These are phyloP conservation scores for Sebastes variabilis DNA, from an alignment of 2,797 vertebrate species.

Conservation along the genomic window DNA sequence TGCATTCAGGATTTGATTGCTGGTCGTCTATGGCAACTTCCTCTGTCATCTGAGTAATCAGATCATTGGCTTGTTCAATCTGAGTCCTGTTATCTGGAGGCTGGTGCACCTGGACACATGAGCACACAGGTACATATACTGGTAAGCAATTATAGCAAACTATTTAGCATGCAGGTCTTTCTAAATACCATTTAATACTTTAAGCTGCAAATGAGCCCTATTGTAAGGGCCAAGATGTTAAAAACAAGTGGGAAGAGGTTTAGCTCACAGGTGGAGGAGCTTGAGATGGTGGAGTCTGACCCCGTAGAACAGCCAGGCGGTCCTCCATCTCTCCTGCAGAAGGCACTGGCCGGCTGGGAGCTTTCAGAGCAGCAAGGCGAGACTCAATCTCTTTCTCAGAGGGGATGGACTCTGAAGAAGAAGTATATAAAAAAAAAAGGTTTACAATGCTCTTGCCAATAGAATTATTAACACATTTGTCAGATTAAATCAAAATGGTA, in stretches of 20 bases:
- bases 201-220: background rate
- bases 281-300: conserved; percentile 81
- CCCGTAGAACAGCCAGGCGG: conserved; percentile 88
- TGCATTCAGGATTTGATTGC: conserved; percentile 73
- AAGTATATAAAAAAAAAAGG: too few relatives aligned
- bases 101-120: conserved; percentile 82
- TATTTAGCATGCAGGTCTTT: background rate
- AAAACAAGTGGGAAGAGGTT: conserved; percentile 6
- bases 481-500: background rate
- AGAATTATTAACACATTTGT: background rate
- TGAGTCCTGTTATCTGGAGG: conserved; percentile 87
- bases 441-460: background rate
- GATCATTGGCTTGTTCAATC: conserved; percentile 87
- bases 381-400: conserved; percentile 92
- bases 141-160: background rate
- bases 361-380: conserved; percentile 89
- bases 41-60: conserved; percentile 90
- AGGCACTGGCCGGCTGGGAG: conserved; percentile 78
- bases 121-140: conserved; percentile 21
- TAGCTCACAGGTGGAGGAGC: conserved; percentile 81
- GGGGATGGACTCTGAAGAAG: conserved; percentile 85
- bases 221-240: background rate
- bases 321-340: conserved; percentile 90
- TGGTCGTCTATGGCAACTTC: conserved; percentile 90
- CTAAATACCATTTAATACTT: background rate